Percentiles rank a stretch among this genome's conserved stretches.
These are phyloP conservation scores for Limosa lapponica DNA, from an alignment of 2,797 vertebrate genomes.

Conservation along the genomic window DNA sequence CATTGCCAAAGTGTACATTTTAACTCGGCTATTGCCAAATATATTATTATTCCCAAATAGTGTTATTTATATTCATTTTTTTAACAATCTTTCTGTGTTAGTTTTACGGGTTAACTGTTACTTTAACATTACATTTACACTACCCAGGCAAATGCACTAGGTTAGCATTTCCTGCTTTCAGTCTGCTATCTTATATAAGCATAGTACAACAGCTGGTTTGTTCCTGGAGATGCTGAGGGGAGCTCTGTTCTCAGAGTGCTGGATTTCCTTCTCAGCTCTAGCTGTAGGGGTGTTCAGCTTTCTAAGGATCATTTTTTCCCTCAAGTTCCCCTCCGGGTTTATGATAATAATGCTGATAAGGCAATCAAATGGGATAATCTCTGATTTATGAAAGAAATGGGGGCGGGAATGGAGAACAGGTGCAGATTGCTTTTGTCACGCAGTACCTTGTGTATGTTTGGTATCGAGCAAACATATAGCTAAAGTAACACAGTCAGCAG, in stretches of 20 bases:
- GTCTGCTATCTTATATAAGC: slow-evolving; percentile 73
- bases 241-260: slow-evolving; percentile 72
- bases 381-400: neutral
- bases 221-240: slow-evolving; percentile 72
- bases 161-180: slow-evolving; percentile 78
- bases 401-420: neutral
- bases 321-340: neutral
- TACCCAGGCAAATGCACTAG: slow-evolving; percentile 53
- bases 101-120: slow-evolving; percentile 46
- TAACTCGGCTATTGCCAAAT: neutral
- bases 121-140: slow-evolving; percentile 45
- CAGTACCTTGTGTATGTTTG: neutral
- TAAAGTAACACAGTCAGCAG: neutral
- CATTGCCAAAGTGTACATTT: neutral
- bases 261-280: slow-evolving; percentile 80
- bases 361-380: slow-evolving; percentile 13
- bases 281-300: slow-evolving; percentile 60
- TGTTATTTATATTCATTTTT: neutral
- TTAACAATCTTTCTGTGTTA: neutral
- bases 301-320: slow-evolving; percentile 19
- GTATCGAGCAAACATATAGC: neutral
- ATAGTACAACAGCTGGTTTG: slow-evolving; percentile 73
- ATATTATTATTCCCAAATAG: neutral
- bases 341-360: slow-evolving; percentile 49
- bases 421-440: neutral